These are phyloP conservation scores for Ia io DNA, from an alignment of 2,113 vertebrate species.

Conservation along the genomic window DNA sequence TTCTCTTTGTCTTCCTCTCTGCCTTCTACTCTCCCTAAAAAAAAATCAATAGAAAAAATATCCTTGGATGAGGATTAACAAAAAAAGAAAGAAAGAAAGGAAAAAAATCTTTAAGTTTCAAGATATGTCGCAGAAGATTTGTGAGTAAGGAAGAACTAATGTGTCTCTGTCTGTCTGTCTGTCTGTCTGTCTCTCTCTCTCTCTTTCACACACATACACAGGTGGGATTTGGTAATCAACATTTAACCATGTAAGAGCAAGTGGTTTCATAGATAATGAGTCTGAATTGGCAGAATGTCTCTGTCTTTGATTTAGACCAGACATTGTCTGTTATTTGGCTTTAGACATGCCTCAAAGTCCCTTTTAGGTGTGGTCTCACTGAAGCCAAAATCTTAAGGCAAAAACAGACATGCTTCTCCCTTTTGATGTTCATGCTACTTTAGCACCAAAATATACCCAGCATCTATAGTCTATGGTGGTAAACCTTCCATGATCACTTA, in stretches of 20 bases:
- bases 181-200: not conserved
- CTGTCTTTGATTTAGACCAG: conserved; percentile 18
- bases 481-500: not conserved
- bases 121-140: not conserved
- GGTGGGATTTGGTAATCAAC: not conserved
- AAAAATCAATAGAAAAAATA: no score
- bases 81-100: no score
- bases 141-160: not conserved
- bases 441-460: conserved; percentile 1
- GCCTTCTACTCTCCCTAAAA: no score
- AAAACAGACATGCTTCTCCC: not conserved
- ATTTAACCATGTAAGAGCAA: not conserved
- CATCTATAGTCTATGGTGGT: not conserved
- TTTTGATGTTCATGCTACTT: conserved; percentile 39
- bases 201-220: not conserved
- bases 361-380: not conserved
- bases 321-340: not conserved
- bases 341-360: not conserved
- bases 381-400: conserved; percentile 23
- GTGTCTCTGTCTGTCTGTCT: not conserved
- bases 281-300: not conserved
- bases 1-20: no score
- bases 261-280: not conserved
- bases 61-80: no score
- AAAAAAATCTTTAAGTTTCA: no score